Evolutionary conservation across 2,888 invertebrate genomes (phyloP).

Genomic region (Andrena minutula): DNA sequence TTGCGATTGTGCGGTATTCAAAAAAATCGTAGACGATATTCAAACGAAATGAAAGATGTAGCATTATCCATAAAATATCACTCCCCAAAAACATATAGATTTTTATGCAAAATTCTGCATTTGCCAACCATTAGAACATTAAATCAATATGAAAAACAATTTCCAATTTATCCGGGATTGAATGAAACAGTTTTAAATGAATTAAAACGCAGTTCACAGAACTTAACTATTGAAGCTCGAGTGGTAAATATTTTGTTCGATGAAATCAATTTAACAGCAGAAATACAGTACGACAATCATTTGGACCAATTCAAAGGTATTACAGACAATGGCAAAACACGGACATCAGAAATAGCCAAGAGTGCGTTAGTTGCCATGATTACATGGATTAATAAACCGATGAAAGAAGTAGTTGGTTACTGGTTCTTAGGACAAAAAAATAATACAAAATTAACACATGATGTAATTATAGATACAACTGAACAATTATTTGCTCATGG

Average conservation of each 20-base stretch:
- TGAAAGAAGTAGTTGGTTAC: too few species aligned
- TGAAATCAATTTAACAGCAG: neutral
- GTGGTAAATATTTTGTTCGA: neutral
- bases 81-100: neutral
- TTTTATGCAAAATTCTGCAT: neutral
- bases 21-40: neutral
- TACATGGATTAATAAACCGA: too few species aligned
- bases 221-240: neutral
- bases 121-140: neutral
- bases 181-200: neutral
- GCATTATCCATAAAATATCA: neutral
- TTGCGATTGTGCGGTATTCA: neutral
- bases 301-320: neutral
- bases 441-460: neutral
- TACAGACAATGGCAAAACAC: neutral
- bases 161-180: neutral
- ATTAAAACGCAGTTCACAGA: neutral
- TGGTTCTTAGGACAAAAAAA: neutral
- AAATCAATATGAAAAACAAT: neutral
- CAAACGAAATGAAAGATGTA: neutral
- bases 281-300: neutral
- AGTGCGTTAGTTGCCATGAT: neutral
- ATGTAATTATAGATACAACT: neutral
- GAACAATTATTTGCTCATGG: neutral
- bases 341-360: neutral